Base-by-base conservation (phyloP, 2,888 invertebrate genomes). In the Hirtodrosophila histrioides region DNA sequence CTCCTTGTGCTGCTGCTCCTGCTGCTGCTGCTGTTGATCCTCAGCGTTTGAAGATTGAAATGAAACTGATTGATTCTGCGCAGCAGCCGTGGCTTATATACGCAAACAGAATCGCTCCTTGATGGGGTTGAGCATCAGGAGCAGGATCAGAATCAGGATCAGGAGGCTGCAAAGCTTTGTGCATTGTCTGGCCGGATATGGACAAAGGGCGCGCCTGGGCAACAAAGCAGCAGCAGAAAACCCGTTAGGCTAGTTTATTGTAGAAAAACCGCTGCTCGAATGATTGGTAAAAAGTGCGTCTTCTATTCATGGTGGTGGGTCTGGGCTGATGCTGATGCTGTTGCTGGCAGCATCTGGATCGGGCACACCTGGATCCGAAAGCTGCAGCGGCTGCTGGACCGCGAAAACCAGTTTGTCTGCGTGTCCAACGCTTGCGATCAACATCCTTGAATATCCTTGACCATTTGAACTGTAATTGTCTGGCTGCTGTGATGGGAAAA, bases 31-130 rank as follows among this genome's bases (percentile, higher is more conserved):
- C 72, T 73, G 69, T 64, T 81, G 89, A 87, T 88, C 88, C 83
- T 82, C 74, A 81, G 75, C 75, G 88, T 77, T 75, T 82, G 86
- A 86, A 82, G 86, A 86, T 81, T 89, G 90, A 87, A 89, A 88
- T 90, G 90, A 90, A 90, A 90, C 90, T 90, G 89, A 89, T 81
- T 88, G 88, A 85, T 86, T 84, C 86, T 86, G 75, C 89, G 89
- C 88, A 88, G 81, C 80, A 83, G 79, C 76, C 69, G 69, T 50
- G 53, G 67, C 17, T 89, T 89, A 86, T 90, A 90, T 90, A 89
- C 75, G 53, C 65, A 29, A 24, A 27, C 35, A 65, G 50, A 17
- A 17, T 37, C 23, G 53, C 54, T 61, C 17, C 23, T 48, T 8
- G n/a, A 29, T 35, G 31, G 69, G 60, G 62, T 54, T 55, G 71